Evolutionary conservation across 2,797 vertebrate species (phyloP), one percentile per base, ranked within the genome.

Genomic region (Lacerta bilineata): DNA sequence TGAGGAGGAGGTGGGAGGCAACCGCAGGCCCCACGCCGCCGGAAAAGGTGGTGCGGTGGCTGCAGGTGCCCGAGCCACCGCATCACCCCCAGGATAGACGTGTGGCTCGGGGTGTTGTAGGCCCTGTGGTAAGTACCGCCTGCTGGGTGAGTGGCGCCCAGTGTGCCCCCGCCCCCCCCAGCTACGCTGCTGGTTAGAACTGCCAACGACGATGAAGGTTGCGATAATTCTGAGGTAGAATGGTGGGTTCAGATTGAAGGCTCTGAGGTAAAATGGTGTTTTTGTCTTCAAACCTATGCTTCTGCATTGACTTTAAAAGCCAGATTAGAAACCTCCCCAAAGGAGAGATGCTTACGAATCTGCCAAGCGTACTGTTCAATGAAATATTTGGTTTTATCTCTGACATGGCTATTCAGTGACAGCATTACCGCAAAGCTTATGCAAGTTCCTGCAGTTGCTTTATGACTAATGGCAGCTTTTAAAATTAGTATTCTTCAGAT

Each of bases 381-480:
- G 76, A 92, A 93, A 85, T 87, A 90, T 87, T 90, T 39, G 64
- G 93, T 87, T 83, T 77, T 92, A 90, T 91, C 82, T 81, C 61
- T 92, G 90, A 95, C 85, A 84, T 85, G 72, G 89, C 91, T 85
- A 71, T 46, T 92, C 87, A 81, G 79, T 91, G 87, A 92, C 89
- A 89, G 61, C 33, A 46, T 95, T 91, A 92, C 91, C 87, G 83
- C 85, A 91, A 92, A 92, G 83, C 68, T 87, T 88, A 86, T 9
- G 43, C 89, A 86, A 91, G 50, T 87, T 92, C 90, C 84, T 93
- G 79, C 90, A 64, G 1, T 61, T 83, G 29, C 85, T 93, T 91
- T 92, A 86, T 94, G 91, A 92, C 91, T 92, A 93, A 88, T 92
- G 89, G 75, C 86, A 90, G 89, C 93, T 90, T 86, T 95, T 84